Conservation (phyloP, 1,140 invertebrate genomes). For the Drosophila suzukii region DNA sequence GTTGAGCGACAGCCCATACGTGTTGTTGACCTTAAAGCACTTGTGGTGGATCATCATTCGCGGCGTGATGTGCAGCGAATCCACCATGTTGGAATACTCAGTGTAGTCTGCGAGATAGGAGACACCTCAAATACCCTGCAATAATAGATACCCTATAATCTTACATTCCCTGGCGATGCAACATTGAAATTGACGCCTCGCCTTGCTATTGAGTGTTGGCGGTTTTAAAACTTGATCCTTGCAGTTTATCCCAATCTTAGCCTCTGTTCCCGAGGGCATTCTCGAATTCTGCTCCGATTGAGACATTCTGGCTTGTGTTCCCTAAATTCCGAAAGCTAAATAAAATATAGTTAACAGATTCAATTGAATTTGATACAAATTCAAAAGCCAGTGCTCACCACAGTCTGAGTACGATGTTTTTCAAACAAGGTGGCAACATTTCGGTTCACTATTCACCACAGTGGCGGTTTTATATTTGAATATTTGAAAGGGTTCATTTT, state of each 20-base stretch:
- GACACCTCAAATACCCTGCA: background rate
- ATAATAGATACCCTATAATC: background rate
- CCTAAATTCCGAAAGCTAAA: background rate
- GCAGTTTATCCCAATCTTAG: background rate
- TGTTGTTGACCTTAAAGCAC: slow-evolving; percentile 21
- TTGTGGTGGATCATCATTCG: slow-evolving; percentile 49
- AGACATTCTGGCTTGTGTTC: slow-evolving; percentile 1
- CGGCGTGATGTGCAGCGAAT: slow-evolving; percentile 54
- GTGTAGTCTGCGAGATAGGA: slow-evolving; percentile 34
- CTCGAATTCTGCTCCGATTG: background rate
- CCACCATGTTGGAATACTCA: slow-evolving; percentile 58
- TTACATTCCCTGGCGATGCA: slow-evolving; percentile 63
- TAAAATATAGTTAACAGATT: background rate
- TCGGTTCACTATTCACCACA: background rate
- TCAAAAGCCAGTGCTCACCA: slow-evolving; percentile 4
- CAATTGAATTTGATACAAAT: slow-evolving; percentile 1
- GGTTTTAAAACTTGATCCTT: background rate
- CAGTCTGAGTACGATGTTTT: background rate
- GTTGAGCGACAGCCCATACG: slow-evolving; percentile 44
- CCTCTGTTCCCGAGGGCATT: background rate
- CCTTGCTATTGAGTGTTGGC: background rate
- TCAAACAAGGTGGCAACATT: background rate
- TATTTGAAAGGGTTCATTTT: background rate
- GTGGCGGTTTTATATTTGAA: background rate
- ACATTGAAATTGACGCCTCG: slow-evolving; percentile 28